These are phyloP conservation scores for Temnothorax longispinosus DNA, from an alignment of 1,140 invertebrate species.

Conservation along the genomic window DNA sequence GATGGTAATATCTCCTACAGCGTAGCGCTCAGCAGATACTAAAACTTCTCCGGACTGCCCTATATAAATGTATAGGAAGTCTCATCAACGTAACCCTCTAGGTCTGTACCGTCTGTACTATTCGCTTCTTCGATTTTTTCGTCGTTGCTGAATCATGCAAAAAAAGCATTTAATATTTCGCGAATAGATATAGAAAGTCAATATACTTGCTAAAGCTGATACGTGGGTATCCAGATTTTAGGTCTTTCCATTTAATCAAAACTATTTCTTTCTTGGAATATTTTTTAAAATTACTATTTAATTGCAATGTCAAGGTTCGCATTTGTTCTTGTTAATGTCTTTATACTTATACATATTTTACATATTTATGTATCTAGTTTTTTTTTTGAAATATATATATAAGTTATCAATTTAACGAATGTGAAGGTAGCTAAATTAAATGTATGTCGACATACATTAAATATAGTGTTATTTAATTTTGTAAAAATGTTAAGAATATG, in stretches of 20 bases:
- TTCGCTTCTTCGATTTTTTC: slow-evolving; percentile 12
- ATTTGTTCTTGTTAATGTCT: neutral
- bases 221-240: neutral
- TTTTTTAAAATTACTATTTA: neutral
- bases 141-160: neutral
- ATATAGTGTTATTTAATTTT: neutral
- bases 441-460: neutral
- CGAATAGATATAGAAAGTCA: neutral
- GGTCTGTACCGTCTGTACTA: neutral
- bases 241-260: neutral
- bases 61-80: slow-evolving; percentile 20
- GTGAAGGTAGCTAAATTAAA: neutral
- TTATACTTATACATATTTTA: neutral
- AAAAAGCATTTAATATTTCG: neutral
- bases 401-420: neutral
- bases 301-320: neutral
- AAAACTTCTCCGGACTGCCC: slow-evolving; percentile 31
- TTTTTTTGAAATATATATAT: neutral
- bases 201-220: neutral
- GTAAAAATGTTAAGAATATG: neutral
- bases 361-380: neutral
- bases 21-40: slow-evolving; percentile 46
- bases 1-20: slow-evolving; percentile 65
- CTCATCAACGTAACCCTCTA: slow-evolving; percentile 1
- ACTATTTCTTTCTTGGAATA: neutral